Base-by-base conservation (phyloP, 30 jellyfish, hydroid and myxozoan species). In the Rhopilema esculentum region DNA sequence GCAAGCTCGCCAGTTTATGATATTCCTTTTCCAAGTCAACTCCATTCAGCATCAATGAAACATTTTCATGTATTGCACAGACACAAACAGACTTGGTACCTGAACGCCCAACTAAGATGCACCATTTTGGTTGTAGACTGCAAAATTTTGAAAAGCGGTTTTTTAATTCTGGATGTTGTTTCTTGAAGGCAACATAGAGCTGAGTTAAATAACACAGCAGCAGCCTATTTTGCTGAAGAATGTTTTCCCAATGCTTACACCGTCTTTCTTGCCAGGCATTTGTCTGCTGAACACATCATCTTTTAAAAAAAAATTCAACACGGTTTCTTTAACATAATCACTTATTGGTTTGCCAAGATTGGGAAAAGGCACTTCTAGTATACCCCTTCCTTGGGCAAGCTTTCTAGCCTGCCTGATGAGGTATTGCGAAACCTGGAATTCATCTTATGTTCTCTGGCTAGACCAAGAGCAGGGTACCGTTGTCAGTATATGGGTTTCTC, bases 71-170 rank as follows among this genome's bases (percentile, higher is more conserved):
- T 26, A 63, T 69, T 51, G 96, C 79, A 66, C 97, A 91, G 18
- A 86, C 97, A 61, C 97, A 91, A 63, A 85, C 97, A 67, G 90
- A 85, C 66, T 86, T 93, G 22, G 97, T 91, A 9, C 97, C 97
- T 17, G 92, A 91, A 19, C 81, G 52, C 25, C 96, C 96, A 32
- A 90, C 97, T 31, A 86, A 40, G 19, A 86, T 65, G 73, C 97
- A 91, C 89, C 85, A 86, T 63, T 91, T 91, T 27, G 97, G 93
- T 91, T 94, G 49, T 57, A 75, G 77, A 52, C 52, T 82, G 82
- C 97, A 91, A 78, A 91, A 91, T 49, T 52, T 91, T 26, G 97
- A 91, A 61, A 91, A 75, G 8, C 97, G 91, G 21, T 86, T 33
- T 33, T 91, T 77, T 33, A 79, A 25, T 30, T 64, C 69, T 27